Evolutionary conservation across 2,888 invertebrate species (phyloP).

Genomic region (Nephrotoma appendiculata): DNA sequence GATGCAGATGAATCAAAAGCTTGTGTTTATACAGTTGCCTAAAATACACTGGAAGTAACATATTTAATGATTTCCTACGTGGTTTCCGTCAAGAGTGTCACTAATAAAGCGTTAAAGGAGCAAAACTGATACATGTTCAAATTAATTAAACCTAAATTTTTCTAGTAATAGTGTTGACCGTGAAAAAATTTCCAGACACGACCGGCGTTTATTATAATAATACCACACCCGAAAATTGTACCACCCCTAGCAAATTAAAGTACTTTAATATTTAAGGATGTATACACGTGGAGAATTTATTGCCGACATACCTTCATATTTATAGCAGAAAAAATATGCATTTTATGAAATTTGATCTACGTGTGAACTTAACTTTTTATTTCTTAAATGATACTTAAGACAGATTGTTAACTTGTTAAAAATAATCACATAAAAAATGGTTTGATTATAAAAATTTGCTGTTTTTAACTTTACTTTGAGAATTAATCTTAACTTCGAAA

Average conservation of each 20-base stretch:
- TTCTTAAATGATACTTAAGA: not conserved
- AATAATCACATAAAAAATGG: not conserved
- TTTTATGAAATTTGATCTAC: not conserved
- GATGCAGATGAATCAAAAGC: too few relatives aligned
- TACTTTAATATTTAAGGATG: not conserved
- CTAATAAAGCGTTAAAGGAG: too few relatives aligned
- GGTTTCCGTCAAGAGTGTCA: too few relatives aligned
- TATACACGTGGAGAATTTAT: not conserved
- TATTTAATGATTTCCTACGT: too few relatives aligned
- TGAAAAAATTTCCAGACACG: not conserved
- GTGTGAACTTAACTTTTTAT: not conserved
- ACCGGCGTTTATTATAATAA: not conserved
- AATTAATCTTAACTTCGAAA: not conserved
- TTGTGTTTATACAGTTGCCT: too few relatives aligned
- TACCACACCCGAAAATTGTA: not conserved
- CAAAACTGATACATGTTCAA: too few relatives aligned
- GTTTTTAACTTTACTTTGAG: not conserved
- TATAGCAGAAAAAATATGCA: not conserved
- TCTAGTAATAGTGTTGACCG: not conserved
- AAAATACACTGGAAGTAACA: too few relatives aligned
- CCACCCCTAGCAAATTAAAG: not conserved
- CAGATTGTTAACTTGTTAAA: not conserved
- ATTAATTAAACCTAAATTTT: not conserved
- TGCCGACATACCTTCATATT: not conserved
- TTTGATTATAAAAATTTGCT: not conserved